Evolutionary conservation across 2,797 vertebrate genomes (phyloP).

Genomic region (Agapornis canus): DNA sequence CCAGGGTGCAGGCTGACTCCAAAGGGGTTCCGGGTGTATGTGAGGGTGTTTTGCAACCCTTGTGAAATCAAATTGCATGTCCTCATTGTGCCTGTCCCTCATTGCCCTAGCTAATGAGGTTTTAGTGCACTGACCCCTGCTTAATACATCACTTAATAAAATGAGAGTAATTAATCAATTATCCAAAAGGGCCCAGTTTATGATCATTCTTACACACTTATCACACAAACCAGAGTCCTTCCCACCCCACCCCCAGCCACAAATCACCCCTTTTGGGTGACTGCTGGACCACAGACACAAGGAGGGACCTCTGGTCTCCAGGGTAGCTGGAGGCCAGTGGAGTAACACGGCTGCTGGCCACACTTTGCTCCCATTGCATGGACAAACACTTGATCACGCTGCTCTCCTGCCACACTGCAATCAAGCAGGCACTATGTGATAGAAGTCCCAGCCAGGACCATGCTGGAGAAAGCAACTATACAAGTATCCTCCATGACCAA

Average conservation of each 20-base stretch:
- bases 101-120: conserved; percentile 56
- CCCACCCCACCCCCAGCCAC: neutral
- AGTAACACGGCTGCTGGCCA: neutral
- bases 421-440: neutral
- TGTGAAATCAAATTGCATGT: neutral
- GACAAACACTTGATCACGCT: neutral
- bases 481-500: rapidly evolving
- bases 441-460: neutral
- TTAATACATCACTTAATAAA: conserved; percentile 45
- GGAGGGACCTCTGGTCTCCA: neutral
- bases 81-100: conserved; percentile 23
- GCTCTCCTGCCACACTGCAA: neutral
- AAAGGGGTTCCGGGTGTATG: neutral
- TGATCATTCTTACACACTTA: neutral
- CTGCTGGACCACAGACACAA: neutral
- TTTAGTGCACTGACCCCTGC: conserved; percentile 59
- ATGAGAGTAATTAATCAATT: conserved; percentile 62
- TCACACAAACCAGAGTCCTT: neutral
- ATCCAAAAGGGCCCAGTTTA: neutral
- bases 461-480: rapidly evolving
- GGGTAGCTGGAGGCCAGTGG: rapidly evolving
- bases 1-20: neutral
- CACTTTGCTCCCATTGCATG: rapidly evolving
- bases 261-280: neutral
- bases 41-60: neutral